Conservation (phyloP, 1,140 invertebrate species). For the Cotesia chilonis region DNA sequence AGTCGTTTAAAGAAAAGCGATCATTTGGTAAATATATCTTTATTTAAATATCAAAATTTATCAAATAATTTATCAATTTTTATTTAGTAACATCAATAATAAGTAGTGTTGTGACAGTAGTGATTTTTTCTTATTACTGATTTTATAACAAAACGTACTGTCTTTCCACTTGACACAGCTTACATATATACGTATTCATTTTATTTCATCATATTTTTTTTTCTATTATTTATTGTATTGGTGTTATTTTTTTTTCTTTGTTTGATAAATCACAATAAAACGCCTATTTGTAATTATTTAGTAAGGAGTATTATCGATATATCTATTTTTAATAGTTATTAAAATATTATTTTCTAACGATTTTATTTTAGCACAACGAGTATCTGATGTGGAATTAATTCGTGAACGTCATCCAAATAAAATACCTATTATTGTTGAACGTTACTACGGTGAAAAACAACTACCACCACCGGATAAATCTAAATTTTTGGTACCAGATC, state of each 20-base stretch:
- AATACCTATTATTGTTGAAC: slow-evolving; percentile 77
- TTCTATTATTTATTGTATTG: background rate
- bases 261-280: background rate
- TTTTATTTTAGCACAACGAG: slow-evolving; percentile 58
- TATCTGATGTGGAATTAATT: slow-evolving; percentile 64
- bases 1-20: slow-evolving; percentile 56
- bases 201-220: too few relatives aligned
- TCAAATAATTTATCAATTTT: background rate
- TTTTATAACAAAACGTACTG: too few relatives aligned
- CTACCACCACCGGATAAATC: slow-evolving; percentile 77
- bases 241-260: background rate
- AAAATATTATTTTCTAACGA: slow-evolving; percentile 33
- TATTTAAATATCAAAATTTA: slow-evolving; percentile 3
- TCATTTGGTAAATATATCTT: slow-evolving; percentile 51
- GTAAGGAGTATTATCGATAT: background rate
- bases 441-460: slow-evolving; percentile 74
- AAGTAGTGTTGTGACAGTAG: too few relatives aligned
- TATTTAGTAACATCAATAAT: too few relatives aligned
- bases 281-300: too few relatives aligned
- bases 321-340: slow-evolving; percentile 5
- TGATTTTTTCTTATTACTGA: too few relatives aligned
- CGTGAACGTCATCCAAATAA: slow-evolving; percentile 65
- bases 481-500: slow-evolving; percentile 82
- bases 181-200: too few relatives aligned
- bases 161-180: too few relatives aligned